phyloP scores from a whole-genome alignment of 2,888 invertebrate species.

The Synanthedon myopaeformis region DNA sequence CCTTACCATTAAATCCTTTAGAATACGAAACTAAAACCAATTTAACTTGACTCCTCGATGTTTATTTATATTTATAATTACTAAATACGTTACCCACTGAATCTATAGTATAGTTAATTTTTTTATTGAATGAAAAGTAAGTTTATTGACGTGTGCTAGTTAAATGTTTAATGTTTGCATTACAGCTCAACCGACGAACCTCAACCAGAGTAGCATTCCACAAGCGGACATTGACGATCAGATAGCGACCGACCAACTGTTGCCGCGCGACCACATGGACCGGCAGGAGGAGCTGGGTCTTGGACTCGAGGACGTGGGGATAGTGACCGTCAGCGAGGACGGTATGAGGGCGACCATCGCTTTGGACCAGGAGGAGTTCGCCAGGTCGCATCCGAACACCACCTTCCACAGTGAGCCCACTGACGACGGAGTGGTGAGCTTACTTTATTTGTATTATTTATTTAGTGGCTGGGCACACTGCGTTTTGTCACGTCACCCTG shows the following conservation, averaged over 20 bases:
- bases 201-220: conserved; percentile 31
- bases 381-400: conserved; percentile 59
- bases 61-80: too few species aligned
- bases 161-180: neutral
- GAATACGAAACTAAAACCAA: too few species aligned
- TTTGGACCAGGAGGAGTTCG: conserved; percentile 61
- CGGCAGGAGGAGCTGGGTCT: conserved; percentile 31
- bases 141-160: conserved; percentile 22
- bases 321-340: conserved; percentile 53
- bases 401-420: conserved; percentile 62
- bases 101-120: too few species aligned
- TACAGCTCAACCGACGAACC: conserved; percentile 29
- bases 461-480: neutral
- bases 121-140: neutral
- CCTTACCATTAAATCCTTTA: too few species aligned
- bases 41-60: too few species aligned
- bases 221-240: conserved; percentile 58
- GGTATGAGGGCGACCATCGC: conserved; percentile 45
- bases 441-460: too few species aligned
- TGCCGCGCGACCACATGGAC: conserved; percentile 18
- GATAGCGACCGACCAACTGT: conserved; percentile 50
- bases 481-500: too few species aligned
- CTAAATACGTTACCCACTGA: too few species aligned
- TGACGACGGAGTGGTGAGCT: conserved; percentile 29
- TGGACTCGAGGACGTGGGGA: conserved; percentile 50